phyloP scores from a whole-genome alignment of 2,113 vertebrate genomes.

The Cricetomys ansorgei region DNA sequence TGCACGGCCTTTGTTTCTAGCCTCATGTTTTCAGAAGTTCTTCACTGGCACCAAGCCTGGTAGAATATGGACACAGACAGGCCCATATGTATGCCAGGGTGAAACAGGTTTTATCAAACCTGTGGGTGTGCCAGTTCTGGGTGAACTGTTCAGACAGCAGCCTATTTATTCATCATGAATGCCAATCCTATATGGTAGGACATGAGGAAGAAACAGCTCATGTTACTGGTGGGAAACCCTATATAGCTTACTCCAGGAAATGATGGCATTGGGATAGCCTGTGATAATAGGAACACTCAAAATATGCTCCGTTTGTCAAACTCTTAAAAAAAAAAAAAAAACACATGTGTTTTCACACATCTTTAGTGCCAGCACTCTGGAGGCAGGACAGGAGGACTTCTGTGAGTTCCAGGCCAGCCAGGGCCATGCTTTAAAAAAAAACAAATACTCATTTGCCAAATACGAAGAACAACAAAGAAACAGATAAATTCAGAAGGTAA shows the following conservation, averaged over 20 bases:
- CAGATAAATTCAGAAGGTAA: background rate
- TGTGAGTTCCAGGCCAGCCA: background rate
- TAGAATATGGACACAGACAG: background rate
- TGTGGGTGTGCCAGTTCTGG: background rate
- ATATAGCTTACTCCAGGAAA: background rate
- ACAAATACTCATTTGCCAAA: background rate
- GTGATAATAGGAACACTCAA: too few relatives aligned
- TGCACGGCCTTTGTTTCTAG: background rate
- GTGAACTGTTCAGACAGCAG: background rate
- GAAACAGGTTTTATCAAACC: background rate
- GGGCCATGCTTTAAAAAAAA: background rate
- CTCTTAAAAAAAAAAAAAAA: background rate
- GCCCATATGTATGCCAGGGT: too few relatives aligned
- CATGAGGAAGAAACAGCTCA: background rate
- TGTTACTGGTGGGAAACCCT: background rate
- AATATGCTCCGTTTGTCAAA: background rate
- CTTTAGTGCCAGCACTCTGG: background rate
- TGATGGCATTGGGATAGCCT: accelerated
- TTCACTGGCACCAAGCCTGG: background rate
- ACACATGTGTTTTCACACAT: background rate
- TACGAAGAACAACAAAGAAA: background rate
- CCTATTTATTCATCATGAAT: background rate
- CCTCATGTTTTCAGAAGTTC: accelerated
- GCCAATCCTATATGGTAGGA: background rate
- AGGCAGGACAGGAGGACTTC: background rate